These are phyloP conservation scores for Eleginops maclovinus DNA, from an alignment of 2,113 vertebrate species.

Conservation along the genomic window DNA sequence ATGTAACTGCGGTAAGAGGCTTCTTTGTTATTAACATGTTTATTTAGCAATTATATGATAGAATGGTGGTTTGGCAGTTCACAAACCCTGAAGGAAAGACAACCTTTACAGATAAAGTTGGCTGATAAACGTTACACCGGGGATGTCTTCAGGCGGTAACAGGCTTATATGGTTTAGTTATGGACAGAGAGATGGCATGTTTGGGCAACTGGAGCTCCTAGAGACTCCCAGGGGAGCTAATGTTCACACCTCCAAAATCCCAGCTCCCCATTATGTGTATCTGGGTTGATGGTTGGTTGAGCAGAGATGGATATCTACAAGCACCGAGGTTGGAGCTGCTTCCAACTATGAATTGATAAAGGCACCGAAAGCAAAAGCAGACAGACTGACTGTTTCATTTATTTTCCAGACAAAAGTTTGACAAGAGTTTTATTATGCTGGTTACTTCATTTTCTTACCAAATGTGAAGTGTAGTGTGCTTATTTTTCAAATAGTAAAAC, in stretches of 20 bases:
- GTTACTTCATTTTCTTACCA: slow-evolving; percentile 3
- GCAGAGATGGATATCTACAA: slow-evolving; percentile 32
- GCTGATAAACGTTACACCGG: slow-evolving; percentile 3
- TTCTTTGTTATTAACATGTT: slow-evolving; percentile 20
- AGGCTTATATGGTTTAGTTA: slow-evolving; percentile 29
- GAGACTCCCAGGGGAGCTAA: slow-evolving; percentile 21
- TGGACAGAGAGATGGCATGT: slow-evolving; percentile 10
- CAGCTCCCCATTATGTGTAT: slow-evolving; percentile 26
- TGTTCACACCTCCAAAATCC: slow-evolving; percentile 41
- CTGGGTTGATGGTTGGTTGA: slow-evolving; percentile 40
- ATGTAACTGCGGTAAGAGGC: slow-evolving; percentile 10
- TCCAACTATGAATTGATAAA: slow-evolving; percentile 53
- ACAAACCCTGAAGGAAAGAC: background rate
- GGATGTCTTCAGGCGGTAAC: slow-evolving; percentile 5
- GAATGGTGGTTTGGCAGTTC: background rate
- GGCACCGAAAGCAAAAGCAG: slow-evolving; percentile 17
- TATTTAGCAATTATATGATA: background rate
- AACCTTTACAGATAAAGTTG: background rate
- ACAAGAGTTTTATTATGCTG: background rate
- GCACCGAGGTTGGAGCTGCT: slow-evolving; percentile 32
- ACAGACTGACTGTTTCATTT: slow-evolving; percentile 5
- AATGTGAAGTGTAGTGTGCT: background rate
- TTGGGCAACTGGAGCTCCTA: slow-evolving; percentile 16
- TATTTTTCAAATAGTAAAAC: background rate
- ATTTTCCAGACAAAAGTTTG: slow-evolving; percentile 10